Conservation (phyloP, 1,140 invertebrate species). For the Bombus ignitus region DNA sequence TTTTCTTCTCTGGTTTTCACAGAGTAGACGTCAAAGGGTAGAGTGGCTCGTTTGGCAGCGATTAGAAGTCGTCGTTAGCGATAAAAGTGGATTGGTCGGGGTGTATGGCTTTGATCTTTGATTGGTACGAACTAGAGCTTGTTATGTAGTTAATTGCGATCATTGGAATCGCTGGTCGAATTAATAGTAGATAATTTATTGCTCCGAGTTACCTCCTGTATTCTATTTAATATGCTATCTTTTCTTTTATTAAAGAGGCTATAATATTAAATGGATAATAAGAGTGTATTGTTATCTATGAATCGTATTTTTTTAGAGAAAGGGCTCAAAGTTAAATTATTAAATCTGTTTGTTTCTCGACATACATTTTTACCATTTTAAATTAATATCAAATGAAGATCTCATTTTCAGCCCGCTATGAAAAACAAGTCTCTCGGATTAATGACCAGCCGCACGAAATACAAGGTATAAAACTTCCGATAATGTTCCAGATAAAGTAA, state of each 20-base stretch:
- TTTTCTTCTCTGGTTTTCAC: not conserved
- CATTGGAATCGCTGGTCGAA: not conserved
- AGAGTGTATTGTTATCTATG: too few species aligned
- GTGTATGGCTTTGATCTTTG: constrained; percentile 14
- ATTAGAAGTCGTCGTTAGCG: constrained; percentile 1
- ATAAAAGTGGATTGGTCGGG: not conserved
- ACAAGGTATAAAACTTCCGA: not conserved
- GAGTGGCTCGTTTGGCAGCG: constrained; percentile 1
- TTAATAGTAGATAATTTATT: not conserved
- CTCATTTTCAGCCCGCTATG: not conserved
- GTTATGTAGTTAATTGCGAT: not conserved
- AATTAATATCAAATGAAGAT: too few species aligned
- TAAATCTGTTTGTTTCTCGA: too few species aligned
- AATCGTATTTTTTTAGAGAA: too few species aligned
- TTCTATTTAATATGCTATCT: too few species aligned
- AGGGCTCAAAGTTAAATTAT: too few species aligned
- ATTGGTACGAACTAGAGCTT: too few species aligned
- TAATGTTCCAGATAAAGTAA: constrained; percentile 8
- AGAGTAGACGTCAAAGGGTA: not conserved
- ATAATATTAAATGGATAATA: too few species aligned
- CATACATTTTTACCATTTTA: not conserved
- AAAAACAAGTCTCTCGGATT: not conserved
- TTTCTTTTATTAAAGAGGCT: too few species aligned
- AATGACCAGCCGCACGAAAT: not conserved
- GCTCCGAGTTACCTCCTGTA: not conserved